Base-by-base conservation (phyloP, 2,797 vertebrate genomes). In the Pteropus rufus region DNA sequence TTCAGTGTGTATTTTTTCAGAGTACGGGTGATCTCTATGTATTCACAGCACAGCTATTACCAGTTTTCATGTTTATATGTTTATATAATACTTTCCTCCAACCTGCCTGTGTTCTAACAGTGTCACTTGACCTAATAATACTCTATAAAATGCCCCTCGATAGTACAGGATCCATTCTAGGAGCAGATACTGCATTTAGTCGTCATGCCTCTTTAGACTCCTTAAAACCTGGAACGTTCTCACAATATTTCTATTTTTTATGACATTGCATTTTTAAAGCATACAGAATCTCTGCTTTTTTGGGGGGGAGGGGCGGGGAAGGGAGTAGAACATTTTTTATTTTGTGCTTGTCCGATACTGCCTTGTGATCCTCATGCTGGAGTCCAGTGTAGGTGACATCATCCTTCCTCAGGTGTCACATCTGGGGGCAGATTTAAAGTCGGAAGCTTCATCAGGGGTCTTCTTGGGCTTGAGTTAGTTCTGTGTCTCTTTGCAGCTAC, bases 131-230 rank as follows among this genome's bases (percentile, higher is more conserved):
- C 14, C 60, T 58, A 75, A 69, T 29, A 76, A 77, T 5, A 31
- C 19, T 54, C 26, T 72, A 14, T 12, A n/a, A 8, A 0, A 2
- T 16, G 24, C 4, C 8, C 1, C 2, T n/a, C 12, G 16, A 24
- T 19, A 18, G 36, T 5, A 10, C 24, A 36, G 21, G 46, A n/a
- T 39, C 16, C 72, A 14, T 26, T 44, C 36, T 26, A 49, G 76
- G 29, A 23, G n/a, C 12, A 54, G 41, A 23, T 24, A 15, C 15
- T 65, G 19, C 64, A 10, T 56, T 64, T 49, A 7, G 34, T n/a
- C 46, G 21, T 49, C 24, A 0, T 11, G n/a, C 89, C 77, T 75
- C 34, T 44, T 62, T 34, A 41, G 18, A 60, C 24, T 4, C 31
- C 15, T 49, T 36, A 18, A 31, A 58, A 58, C 49, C 41, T 77